Conservation (phyloP, 2,888 invertebrate genomes). For the Pterobdella sp. region DNA sequence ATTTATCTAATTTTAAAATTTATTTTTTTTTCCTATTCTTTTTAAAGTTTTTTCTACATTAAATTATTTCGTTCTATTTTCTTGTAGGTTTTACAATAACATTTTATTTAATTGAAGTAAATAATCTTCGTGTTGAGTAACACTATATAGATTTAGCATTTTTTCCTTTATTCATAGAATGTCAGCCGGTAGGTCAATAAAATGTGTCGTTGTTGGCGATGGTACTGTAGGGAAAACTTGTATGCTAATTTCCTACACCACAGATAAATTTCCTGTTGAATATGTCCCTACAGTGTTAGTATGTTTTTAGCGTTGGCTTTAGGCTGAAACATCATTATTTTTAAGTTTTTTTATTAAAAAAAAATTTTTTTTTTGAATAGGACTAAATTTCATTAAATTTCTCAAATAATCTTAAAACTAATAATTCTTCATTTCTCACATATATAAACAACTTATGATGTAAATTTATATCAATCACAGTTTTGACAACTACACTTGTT, state of each 20-base stretch:
- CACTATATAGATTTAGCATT: no score
- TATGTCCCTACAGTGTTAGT: constrained; percentile 60
- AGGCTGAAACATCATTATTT: background rate
- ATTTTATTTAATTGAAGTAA: no score
- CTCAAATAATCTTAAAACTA: background rate
- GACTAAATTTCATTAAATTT: background rate
- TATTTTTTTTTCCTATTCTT: no score
- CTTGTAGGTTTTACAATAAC: no score
- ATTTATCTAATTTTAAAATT: no score
- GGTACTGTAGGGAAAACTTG: constrained; percentile 60
- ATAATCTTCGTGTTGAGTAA: no score
- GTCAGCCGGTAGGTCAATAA: constrained; percentile 53
- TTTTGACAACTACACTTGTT: constrained; percentile 40
- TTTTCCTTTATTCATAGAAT: no score
- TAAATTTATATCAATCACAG: constrained; percentile 33
- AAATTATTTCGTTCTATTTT: no score
- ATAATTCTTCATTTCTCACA: no score
- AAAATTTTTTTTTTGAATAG: background rate
- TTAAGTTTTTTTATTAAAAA: background rate
- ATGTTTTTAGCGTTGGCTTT: background rate
- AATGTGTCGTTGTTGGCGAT: constrained; percentile 59
- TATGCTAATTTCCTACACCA: constrained; percentile 59
- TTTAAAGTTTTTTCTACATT: no score
- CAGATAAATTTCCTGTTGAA: constrained; percentile 58
- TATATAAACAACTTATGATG: no score